Conservation (phyloP, 23 tunicate species). For the Trididemnum nubilum region DNA sequence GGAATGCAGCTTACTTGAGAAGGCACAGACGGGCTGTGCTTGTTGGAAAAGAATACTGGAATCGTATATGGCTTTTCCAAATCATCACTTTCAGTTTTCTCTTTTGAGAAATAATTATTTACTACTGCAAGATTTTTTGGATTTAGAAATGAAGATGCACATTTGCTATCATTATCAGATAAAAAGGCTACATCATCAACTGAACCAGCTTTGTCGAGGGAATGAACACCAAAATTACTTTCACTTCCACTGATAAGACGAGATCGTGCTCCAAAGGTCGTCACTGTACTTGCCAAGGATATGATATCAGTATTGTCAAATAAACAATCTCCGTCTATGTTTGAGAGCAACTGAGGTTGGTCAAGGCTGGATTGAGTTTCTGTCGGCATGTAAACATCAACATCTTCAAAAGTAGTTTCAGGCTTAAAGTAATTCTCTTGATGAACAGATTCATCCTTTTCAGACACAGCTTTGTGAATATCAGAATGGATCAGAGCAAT, state of each 20-base stretch:
- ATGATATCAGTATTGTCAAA: neutral
- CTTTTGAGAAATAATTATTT: neutral
- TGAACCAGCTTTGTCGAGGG: neutral
- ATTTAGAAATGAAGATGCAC: too few relatives aligned
- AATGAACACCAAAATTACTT: neutral
- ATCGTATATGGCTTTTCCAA: neutral
- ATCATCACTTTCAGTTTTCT: neutral
- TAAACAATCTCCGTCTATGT: neutral
- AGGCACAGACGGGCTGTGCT: neutral
- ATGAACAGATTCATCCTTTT: neutral
- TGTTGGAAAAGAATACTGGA: neutral
- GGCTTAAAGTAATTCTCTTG: too few relatives aligned
- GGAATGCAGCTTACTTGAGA: slow-evolving; percentile 6
- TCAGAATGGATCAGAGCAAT: slow-evolving; percentile 8
- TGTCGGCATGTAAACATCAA: neutral
- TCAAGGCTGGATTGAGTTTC: neutral
- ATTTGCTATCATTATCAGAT: too few relatives aligned
- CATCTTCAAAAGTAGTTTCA: neutral
- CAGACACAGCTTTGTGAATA: neutral
- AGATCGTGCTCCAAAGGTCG: neutral
- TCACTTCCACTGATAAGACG: neutral
- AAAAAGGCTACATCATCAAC: too few relatives aligned
- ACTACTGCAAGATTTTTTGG: too few relatives aligned
- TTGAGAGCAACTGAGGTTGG: neutral
- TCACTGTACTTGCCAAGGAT: neutral